Evolutionary conservation across 2,888 invertebrate species (phyloP).

Genomic region (Synanthedon formicaeformis): DNA sequence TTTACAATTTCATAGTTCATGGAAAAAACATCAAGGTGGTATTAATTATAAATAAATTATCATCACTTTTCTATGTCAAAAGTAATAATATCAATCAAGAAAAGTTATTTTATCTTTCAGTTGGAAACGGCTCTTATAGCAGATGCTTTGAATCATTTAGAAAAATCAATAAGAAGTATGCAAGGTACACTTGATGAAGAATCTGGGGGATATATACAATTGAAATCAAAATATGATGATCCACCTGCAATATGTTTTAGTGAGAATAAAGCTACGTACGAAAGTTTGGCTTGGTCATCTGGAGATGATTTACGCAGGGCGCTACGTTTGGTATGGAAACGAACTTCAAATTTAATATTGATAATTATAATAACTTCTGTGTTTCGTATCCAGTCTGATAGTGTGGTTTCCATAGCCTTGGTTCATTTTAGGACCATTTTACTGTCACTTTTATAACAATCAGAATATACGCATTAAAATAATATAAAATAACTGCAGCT

Average conservation of each 20-base stretch:
- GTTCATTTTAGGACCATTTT: too few species aligned
- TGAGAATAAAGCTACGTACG: conserved; percentile 66
- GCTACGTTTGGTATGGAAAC: conserved; percentile 23
- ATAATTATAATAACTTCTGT: background rate
- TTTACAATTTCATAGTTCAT: too few species aligned
- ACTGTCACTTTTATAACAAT: too few species aligned
- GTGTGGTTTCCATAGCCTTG: too few species aligned
- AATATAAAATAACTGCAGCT: too few species aligned
- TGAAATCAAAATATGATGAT: conserved; percentile 41
- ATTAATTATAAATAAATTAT: too few species aligned
- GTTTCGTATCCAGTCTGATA: background rate
- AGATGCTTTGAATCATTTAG: conserved; percentile 51
- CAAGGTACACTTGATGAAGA: conserved; percentile 43
- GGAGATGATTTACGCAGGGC: conserved; percentile 31
- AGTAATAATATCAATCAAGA: background rate
- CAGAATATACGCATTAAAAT: too few species aligned
- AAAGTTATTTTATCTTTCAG: conserved; percentile 15
- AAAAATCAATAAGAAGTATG: conserved; percentile 39
- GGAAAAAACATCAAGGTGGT: too few species aligned
- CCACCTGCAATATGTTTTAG: conserved; percentile 75
- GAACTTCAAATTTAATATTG: background rate
- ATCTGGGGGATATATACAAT: background rate
- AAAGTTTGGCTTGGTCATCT: conserved; percentile 31
- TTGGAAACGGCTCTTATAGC: conserved; percentile 46
- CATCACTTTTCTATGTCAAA: background rate